Percentiles rank a stretch among this genome's conserved stretches.
These are phyloP conservation scores for Eptesicus fuscus DNA, from an alignment of 2,113 vertebrate genomes.

Conservation along the genomic window DNA sequence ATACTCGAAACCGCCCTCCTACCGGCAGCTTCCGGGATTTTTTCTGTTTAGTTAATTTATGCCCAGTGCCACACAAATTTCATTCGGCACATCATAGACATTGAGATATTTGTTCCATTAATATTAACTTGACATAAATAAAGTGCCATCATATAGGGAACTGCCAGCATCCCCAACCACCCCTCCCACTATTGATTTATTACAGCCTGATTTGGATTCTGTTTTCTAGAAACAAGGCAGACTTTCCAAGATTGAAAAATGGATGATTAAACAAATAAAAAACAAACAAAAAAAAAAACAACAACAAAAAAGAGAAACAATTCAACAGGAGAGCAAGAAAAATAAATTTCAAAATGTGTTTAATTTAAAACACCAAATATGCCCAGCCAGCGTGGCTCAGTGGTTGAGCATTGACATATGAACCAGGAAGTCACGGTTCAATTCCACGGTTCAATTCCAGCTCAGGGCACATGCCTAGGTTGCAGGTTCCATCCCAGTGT, in stretches of 20 bases:
- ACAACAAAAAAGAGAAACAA: conserved; percentile 31
- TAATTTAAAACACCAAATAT: not conserved
- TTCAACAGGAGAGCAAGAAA: not conserved
- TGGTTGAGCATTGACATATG: too few relatives aligned
- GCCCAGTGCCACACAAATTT: not conserved
- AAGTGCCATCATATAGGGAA: not conserved
- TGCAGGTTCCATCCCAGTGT: too few relatives aligned
- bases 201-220: not conserved
- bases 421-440: too few relatives aligned
- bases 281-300: not conserved
- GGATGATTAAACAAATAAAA: not conserved
- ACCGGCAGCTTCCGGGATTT: not conserved
- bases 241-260: conserved; percentile 23
- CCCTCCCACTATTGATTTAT: not conserved
- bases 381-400: too few relatives aligned
- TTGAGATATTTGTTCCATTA: not conserved
- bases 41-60: not conserved
- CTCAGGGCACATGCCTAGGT: too few relatives aligned
- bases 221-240: conserved; percentile 30
- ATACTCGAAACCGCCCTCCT: not conserved
- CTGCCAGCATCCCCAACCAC: not conserved
- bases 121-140: not conserved
- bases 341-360: conserved; percentile 1
- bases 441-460: too few relatives aligned
- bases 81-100: not conserved